phyloP scores from a whole-genome alignment of 2,888 invertebrate species.

The Charanyca ferruginea region DNA sequence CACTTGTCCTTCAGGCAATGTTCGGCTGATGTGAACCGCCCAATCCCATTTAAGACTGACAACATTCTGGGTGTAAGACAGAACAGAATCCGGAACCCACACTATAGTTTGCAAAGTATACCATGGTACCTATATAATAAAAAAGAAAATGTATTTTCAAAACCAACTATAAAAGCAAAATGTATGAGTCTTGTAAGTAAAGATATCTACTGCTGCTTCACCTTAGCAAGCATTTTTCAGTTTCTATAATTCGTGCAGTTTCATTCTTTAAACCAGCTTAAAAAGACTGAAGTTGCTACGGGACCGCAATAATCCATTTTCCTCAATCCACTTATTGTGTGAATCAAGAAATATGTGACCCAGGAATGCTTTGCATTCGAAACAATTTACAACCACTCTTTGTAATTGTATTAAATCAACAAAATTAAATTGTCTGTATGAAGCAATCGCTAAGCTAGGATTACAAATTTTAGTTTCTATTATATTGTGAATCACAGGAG shows the following conservation, averaged over 20 bases:
- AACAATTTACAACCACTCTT: neutral
- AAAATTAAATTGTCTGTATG: neutral
- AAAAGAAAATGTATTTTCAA: neutral
- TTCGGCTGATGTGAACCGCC: no score
- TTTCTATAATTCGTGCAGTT: neutral
- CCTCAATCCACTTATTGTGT: constrained; percentile 14
- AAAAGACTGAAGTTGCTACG: neutral
- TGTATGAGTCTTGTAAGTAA: neutral
- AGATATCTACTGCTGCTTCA: neutral
- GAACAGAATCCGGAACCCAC: no score
- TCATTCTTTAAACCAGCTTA: neutral
- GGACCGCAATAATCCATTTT: constrained; percentile 31
- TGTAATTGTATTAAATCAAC: neutral
- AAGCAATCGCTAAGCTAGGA: neutral
- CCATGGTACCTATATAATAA: no score
- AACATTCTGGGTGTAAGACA: no score
- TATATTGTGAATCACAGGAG: neutral
- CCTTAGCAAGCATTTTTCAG: constrained; percentile 1
- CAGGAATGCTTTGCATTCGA: neutral
- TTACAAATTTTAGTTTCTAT: neutral
- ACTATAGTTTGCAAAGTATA: neutral
- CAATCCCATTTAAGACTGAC: no score
- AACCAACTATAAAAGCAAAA: neutral
- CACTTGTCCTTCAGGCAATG: no score
- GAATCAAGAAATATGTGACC: constrained; percentile 9